Evolutionary conservation across 2,888 invertebrate species (phyloP), one percentile per base, ranked within the genome.

Genomic region (Idaea aversata): DNA sequence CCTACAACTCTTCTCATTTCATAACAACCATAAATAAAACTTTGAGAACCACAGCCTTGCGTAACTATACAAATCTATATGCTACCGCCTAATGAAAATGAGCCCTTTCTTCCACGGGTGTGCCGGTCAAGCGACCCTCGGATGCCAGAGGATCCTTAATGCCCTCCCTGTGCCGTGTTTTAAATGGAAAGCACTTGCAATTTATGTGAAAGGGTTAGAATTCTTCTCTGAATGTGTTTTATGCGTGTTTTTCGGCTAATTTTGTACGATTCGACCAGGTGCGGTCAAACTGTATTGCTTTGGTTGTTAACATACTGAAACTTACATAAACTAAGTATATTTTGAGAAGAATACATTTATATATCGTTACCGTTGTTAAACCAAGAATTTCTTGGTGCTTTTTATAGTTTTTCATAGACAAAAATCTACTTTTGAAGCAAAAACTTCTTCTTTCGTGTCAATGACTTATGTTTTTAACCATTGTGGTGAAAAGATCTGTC

Each of bases 71-170:
- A 88, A 87, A 88, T 88, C 83, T 88, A 88, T 82, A 80, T 84
- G 84, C 80, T 83, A 80, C 82, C 83, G 86, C 86, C 85, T 91
- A 92, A 92, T 92, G 91, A 91, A 92, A 91, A 90, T 88, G 90
- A 91, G 89, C 92, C 91, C 90, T 91, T 91, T 91, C 91, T 91
- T 91, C 87, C 78, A 74, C 72, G 69, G 70, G 77, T 77, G 76
- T 77, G 74, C 76, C 76, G 88, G 89, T 88, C 88, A 88, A 86
- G 83, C 83, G 74, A 77, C 83, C 83, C 82, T 79, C 78, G 79
- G 82, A 81, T 81, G 77, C 81, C 83, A 73, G 82, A 83, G 85
- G 83, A 83, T 78, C 88, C 86, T 83, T 87, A 86, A 87, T 84
- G 81, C 75, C 80, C 75, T 70, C 75, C 76, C 85, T 82, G 86